phyloP scores from a whole-genome alignment of 1,140 invertebrate species.

The roundworm (Caenorhabditis elegans) region DNA sequence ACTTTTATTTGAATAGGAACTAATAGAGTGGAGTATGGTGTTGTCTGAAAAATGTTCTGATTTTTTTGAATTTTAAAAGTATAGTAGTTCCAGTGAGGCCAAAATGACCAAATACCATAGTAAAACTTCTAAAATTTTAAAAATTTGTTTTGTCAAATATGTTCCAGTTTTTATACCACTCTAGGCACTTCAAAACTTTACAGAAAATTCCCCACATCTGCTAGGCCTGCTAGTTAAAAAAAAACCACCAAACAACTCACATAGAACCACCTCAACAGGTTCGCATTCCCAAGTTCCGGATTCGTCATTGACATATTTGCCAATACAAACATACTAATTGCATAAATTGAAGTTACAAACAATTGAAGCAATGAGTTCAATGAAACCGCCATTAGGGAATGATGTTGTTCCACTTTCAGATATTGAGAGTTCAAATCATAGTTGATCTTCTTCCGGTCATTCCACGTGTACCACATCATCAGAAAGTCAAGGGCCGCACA shows the following conservation, averaged over 20 bases:
- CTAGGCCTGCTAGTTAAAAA: too few relatives aligned
- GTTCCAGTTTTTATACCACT: too few relatives aligned
- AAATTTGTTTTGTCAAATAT: too few relatives aligned
- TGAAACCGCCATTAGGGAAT: neutral
- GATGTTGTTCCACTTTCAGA: neutral
- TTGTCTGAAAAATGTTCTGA: neutral
- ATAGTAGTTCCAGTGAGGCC: too few relatives aligned
- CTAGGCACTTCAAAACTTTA: too few relatives aligned
- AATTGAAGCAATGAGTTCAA: neutral
- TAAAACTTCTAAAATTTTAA: too few relatives aligned
- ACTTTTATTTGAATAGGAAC: neutral
- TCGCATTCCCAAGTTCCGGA: neutral
- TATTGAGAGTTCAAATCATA: neutral
- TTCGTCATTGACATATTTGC: neutral
- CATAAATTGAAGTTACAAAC: neutral
- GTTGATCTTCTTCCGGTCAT: neutral
- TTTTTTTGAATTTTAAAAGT: too few relatives aligned
- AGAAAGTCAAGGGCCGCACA: neutral
- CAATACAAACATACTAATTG: neutral
- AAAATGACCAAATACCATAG: too few relatives aligned
- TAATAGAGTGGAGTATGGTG: conserved; percentile 10
- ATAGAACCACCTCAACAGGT: conserved; percentile 14
- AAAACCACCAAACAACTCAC: neutral
- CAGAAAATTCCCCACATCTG: too few relatives aligned
- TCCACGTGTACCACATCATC: conserved; percentile 13